Conservation (phyloP, 2,888 invertebrate genomes). For the Eilema sororculum region DNA sequence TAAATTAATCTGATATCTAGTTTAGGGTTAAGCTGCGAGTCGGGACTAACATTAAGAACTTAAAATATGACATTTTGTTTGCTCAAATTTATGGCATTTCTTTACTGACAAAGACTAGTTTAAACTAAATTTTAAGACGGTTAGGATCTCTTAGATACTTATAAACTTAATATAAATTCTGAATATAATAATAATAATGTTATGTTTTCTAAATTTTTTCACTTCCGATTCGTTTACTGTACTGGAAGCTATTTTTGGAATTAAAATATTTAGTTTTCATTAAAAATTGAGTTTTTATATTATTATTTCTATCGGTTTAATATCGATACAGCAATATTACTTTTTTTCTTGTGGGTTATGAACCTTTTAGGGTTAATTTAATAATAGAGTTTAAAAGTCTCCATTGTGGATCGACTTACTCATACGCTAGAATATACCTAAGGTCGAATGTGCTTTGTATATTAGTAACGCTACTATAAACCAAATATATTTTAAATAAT, state of each 20-base stretch:
- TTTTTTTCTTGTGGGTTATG: constrained; percentile 66
- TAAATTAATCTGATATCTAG: constrained; percentile 24
- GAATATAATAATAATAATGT: constrained; percentile 41
- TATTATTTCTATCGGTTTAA: constrained; percentile 50
- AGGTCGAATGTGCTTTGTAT: constrained; percentile 84
- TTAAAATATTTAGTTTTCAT: constrained; percentile 55
- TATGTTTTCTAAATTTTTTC: constrained; percentile 59
- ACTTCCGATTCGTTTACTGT: constrained; percentile 72
- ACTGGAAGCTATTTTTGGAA: constrained; percentile 49
- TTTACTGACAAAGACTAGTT: constrained; percentile 72
- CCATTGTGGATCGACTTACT: constrained; percentile 75
- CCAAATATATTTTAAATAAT: constrained; percentile 66
- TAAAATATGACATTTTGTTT: constrained; percentile 71
- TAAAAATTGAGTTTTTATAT: constrained; percentile 54
- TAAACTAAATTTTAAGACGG: constrained; percentile 55
- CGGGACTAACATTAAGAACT: constrained; percentile 31
- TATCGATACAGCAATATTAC: constrained; percentile 74
- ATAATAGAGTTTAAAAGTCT: constrained; percentile 64
- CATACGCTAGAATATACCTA: constrained; percentile 87
- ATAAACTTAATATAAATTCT: constrained; percentile 52
- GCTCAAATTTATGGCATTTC: constrained; percentile 86
- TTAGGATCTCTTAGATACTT: constrained; percentile 74
- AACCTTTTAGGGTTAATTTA: constrained; percentile 67
- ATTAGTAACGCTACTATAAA: constrained; percentile 75
- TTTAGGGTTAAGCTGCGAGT: constrained; percentile 24